Conservation (phyloP, 2,113 vertebrate species). For the Sterrhoptilus dennistouni region DNA sequence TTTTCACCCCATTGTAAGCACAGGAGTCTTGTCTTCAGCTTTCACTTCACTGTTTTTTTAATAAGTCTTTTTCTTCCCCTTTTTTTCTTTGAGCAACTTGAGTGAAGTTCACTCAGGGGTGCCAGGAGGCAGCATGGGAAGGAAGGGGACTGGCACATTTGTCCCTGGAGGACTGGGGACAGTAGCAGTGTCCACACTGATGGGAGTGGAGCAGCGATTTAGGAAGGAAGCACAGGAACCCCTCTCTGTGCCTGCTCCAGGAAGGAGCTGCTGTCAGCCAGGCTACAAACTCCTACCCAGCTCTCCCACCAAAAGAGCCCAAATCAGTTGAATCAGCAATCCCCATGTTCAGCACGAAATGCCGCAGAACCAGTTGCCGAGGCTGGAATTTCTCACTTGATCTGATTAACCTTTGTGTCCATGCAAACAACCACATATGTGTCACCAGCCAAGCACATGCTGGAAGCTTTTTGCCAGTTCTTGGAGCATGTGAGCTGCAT, state of each 20-base stretch:
- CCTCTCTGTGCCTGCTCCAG: neutral
- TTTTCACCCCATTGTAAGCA: neutral
- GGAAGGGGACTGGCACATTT: neutral
- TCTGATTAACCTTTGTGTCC: slow-evolving; percentile 24
- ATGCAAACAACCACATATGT: neutral
- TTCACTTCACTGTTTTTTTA: accelerated
- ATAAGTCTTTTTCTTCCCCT: accelerated
- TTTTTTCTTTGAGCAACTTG: neutral
- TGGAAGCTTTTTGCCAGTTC: neutral
- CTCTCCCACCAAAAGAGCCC: neutral
- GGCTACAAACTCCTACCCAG: neutral
- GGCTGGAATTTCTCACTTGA: slow-evolving; percentile 15
- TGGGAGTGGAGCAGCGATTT: accelerated
- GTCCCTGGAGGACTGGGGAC: neutral
- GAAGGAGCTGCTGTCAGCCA: neutral
- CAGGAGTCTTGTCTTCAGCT: neutral
- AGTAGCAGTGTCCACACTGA: neutral
- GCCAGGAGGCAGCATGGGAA: neutral
- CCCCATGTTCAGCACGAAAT: neutral
- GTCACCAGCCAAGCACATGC: neutral
- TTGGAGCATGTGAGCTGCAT: neutral
- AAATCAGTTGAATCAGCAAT: neutral
- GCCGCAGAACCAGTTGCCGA: neutral
- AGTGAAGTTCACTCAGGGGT: neutral
- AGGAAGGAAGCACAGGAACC: neutral